These are phyloP conservation scores for Acleris holmiana DNA, from an alignment of 2,888 invertebrate genomes.

Conservation along the genomic window DNA sequence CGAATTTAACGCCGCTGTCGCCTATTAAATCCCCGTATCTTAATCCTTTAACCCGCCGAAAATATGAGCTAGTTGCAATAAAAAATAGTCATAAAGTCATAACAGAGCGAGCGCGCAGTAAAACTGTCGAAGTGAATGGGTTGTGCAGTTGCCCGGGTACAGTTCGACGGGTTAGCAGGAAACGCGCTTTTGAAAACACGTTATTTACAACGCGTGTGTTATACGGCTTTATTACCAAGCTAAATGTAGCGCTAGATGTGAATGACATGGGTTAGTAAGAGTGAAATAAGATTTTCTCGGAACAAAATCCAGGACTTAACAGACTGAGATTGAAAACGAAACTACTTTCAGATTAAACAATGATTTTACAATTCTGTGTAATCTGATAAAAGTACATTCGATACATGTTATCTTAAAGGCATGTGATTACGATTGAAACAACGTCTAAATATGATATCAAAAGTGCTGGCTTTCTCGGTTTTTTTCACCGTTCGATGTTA, in stretches of 20 bases:
- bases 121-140: conserved; percentile 74
- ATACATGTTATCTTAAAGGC: no score
- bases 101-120: conserved; percentile 70
- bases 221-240: neutral
- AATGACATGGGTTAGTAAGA: no score
- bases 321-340: no score
- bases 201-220: conserved; percentile 11
- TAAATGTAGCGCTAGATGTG: neutral
- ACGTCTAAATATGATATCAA: no score
- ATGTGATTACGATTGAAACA: no score
- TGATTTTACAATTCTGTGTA: no score
- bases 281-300: no score
- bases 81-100: conserved; percentile 76
- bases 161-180: neutral
- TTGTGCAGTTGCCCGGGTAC: conserved; percentile 55
- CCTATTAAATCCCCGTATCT: conserved; percentile 54
- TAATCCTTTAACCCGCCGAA: conserved; percentile 68
- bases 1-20: conserved; percentile 39
- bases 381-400: no score
- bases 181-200: conserved; percentile 19
- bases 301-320: no score
- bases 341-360: no score
- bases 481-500: no score
- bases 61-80: conserved; percentile 75
- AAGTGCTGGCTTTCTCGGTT: no score